Percentiles rank a stretch among this genome's conserved stretches.
phyloP scores from a whole-genome alignment of 1,140 invertebrate genomes.

The Holotrichia oblita region DNA sequence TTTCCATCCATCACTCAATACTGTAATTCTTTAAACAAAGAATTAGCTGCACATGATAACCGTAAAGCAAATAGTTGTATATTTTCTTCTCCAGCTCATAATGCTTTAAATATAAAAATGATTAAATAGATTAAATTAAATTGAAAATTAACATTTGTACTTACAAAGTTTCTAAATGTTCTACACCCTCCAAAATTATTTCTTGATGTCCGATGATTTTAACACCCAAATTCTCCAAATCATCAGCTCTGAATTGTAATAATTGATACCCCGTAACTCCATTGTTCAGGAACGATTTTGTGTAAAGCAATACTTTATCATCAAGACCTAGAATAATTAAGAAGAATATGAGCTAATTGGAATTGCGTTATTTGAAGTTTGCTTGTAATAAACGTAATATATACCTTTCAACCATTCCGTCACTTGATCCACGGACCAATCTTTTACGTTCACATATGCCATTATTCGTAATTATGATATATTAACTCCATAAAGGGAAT shows the following conservation, averaged over 20 bases:
- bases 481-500: background rate
- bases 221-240: too few species aligned
- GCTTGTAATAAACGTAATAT: too few species aligned
- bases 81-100: slow-evolving; percentile 91
- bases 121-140: too few species aligned
- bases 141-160: too few species aligned
- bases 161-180: slow-evolving; percentile 89
- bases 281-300: too few species aligned
- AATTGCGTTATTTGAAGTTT: too few species aligned
- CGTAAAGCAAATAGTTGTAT: slow-evolving; percentile 86
- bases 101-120: slow-evolving; percentile 80
- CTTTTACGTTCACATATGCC: too few species aligned
- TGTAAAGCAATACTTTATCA: too few species aligned
- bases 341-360: slow-evolving; percentile 29
- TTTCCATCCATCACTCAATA: too few species aligned
- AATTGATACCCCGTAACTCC: slow-evolving; percentile 84
- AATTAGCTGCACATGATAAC: slow-evolving; percentile 83
- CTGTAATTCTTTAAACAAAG: too few species aligned
- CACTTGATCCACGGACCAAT: slow-evolving; percentile 91
- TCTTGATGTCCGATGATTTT: slow-evolving; percentile 91
- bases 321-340: too few species aligned
- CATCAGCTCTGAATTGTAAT: slow-evolving; percentile 81
- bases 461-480: too few species aligned
- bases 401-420: slow-evolving; percentile 94
- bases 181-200: slow-evolving; percentile 89